These are phyloP conservation scores for Trinorchestia longiramus DNA, from an alignment of 1,140 invertebrate genomes.

Conservation along the genomic window DNA sequence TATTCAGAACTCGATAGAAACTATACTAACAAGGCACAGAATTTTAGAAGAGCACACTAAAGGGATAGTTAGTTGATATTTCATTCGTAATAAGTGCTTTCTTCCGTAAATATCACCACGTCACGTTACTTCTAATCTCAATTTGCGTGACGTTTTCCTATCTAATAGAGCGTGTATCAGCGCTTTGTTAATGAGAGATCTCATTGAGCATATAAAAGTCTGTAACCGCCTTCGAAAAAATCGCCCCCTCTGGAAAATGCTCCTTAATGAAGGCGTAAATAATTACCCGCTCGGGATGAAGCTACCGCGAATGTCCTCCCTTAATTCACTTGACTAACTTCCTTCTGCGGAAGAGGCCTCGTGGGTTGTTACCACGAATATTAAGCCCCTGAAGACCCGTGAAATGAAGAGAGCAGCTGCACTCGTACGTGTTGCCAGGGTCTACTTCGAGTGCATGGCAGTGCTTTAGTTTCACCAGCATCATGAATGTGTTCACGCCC, in stretches of 20 bases:
- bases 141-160: background rate
- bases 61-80: background rate
- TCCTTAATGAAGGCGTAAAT: background rate
- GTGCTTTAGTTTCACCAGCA: background rate
- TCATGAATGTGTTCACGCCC: background rate
- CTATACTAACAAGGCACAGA: background rate
- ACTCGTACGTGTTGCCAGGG: background rate
- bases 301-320: background rate
- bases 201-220: background rate
- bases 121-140: background rate
- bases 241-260: background rate
- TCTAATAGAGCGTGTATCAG: background rate
- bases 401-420: background rate
- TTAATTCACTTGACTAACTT: background rate
- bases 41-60: background rate
- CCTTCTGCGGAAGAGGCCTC: background rate
- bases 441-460: background rate
- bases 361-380: background rate
- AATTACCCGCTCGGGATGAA: background rate
- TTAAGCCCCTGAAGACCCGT: background rate
- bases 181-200: background rate
- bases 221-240: background rate
- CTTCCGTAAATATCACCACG: background rate
- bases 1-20: background rate
- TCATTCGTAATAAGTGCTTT: background rate